phyloP scores from a whole-genome alignment of 2,797 vertebrate species.

The Ctenosaura bakeri region DNA sequence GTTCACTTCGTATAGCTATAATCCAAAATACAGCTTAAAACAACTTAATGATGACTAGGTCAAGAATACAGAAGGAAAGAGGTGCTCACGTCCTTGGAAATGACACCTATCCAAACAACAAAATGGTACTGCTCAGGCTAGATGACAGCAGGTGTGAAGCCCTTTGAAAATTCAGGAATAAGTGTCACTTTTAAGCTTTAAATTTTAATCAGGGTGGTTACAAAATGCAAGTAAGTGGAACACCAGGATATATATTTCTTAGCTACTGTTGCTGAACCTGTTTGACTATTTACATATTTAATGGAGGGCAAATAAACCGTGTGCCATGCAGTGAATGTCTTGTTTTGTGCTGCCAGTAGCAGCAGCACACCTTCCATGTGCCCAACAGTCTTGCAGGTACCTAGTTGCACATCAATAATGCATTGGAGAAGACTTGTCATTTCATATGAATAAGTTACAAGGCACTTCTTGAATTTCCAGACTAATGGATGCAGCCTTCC shows the following conservation, averaged over 20 bases:
- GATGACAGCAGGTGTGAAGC: slow-evolving; percentile 23
- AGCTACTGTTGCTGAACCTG: slow-evolving; percentile 49
- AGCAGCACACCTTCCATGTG: slow-evolving; percentile 56
- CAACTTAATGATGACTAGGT: background rate
- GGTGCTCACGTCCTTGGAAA: slow-evolving; percentile 29
- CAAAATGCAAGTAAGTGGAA: slow-evolving; percentile 49
- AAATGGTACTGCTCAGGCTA: slow-evolving; percentile 32
- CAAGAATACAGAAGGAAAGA: background rate
- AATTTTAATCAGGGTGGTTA: slow-evolving; percentile 53
- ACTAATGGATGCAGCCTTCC: slow-evolving; percentile 59
- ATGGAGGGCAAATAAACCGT: slow-evolving; percentile 55
- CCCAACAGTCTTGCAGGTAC: slow-evolving; percentile 52
- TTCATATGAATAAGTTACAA: slow-evolving; percentile 70
- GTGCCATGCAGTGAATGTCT: slow-evolving; percentile 54
- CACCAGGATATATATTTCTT: slow-evolving; percentile 49
- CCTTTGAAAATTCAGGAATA: slow-evolving; percentile 51
- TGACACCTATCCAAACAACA: slow-evolving; percentile 26
- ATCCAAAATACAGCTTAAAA: background rate
- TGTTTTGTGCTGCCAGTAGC: slow-evolving; percentile 52
- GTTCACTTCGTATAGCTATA: background rate
- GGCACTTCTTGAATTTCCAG: slow-evolving; percentile 64
- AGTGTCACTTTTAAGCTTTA: slow-evolving; percentile 46
- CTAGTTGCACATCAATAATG: slow-evolving; percentile 58
- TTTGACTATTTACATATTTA: slow-evolving; percentile 62
- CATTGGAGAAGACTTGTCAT: slow-evolving; percentile 51